Evolutionary conservation across 2,888 invertebrate species (phyloP).

Genomic region (Rhagonycha fulva): DNA sequence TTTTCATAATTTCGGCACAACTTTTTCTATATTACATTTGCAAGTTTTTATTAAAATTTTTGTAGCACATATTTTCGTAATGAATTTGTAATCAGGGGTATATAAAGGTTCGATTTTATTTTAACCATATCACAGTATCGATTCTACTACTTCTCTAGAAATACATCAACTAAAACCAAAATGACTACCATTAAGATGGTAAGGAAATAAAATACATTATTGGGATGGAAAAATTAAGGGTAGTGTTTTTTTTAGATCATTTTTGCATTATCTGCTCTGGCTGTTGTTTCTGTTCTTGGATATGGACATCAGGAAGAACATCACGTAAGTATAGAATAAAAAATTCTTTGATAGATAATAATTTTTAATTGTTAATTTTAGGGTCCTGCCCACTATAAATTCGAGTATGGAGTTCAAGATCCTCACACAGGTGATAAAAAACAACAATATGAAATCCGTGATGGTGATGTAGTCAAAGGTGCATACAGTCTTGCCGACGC

Average conservation of each 20-base stretch:
- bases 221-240: not conserved
- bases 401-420: constrained; percentile 43
- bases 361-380: not conserved
- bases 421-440: constrained; percentile 44
- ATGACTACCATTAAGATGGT: not conserved
- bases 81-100: constrained; percentile 6
- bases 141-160: not conserved
- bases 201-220: not conserved
- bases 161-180: not conserved
- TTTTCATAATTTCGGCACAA: not conserved
- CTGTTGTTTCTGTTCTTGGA: not conserved
- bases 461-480: constrained; percentile 42
- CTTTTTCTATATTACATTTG: not conserved
- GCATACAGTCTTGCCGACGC: constrained; percentile 42
- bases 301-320: not conserved
- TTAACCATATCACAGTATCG: not conserved
- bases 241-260: not conserved
- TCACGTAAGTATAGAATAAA: not conserved
- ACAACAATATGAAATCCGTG: constrained; percentile 40
- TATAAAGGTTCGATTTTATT: not conserved
- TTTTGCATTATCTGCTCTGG: not conserved
- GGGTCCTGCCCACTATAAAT: constrained; percentile 38
- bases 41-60: not conserved
- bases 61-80: too few species aligned
- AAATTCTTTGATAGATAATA: not conserved